Evolutionary conservation across 2,888 invertebrate genomes (phyloP), one percentile per base, ranked within the genome.

Genomic region (Tenthredo scrophulariae): DNA sequence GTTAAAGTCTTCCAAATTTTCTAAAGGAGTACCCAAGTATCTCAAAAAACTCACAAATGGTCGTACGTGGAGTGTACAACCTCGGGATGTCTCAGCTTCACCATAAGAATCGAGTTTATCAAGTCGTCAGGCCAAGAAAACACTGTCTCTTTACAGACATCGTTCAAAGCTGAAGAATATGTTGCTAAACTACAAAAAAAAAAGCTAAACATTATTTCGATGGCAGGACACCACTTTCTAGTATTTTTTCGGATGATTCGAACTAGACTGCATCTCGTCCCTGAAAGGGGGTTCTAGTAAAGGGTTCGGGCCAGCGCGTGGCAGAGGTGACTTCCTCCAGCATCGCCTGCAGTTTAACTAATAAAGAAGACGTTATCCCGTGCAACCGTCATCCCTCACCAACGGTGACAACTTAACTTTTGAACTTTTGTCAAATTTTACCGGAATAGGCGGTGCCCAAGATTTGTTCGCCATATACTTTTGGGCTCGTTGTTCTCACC

Each of bases 301-400:
- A 77, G 77, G 77, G 77, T 77, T 77, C 9, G 29, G 33, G 18
- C 9, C 0, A 29, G 77, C 77, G 77, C 77, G 77, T 77, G 54
- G 50, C 46, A 33, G 22, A 29, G 29, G 22, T 29, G 22, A 18
- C 10, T 54, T 54, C 33, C 54, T 54, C 13, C 29, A 9, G 18
- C 6, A 74, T 77, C 37, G 33, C 22, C 13, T 6, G 46, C 10
- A 33, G 58, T 22, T 80, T 58, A 37, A 13, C 22, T 10, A 37
- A 62, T 80, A 80, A 80, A 40, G 80, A 80, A 80, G 80, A 80
- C 62, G 80, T 80, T 80, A 80, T 77, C 37, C 58, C 80, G 58
- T 80, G 62, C 58, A 62, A 80, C 80, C 80, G 22, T 80, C 80
- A 80, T 80, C 80, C 80, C 62, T 80, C 80, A 62, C 62, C 40